Evolutionary conservation across 1,140 invertebrate genomes (phyloP), one percentile per base, ranked within the genome.

Genomic region (Bombus sylvicola): DNA sequence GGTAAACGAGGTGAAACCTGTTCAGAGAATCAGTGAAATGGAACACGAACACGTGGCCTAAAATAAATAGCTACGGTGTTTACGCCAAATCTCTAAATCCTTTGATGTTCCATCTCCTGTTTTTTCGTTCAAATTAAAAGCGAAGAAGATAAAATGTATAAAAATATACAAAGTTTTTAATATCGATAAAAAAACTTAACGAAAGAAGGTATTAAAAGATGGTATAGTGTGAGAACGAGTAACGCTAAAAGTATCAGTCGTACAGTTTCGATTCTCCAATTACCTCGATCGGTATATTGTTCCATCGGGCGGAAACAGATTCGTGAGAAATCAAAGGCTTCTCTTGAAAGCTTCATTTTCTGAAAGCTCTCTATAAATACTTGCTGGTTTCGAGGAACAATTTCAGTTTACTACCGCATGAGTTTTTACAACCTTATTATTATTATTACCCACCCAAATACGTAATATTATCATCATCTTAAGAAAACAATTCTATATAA

Each of bases 281-380:
- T 84, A 84, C 41, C n/a, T 62, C 25, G 31, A 84, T 57, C 47
- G 28, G 47, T 57, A 66, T 84, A 84, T 79, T 84, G 57, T 84
- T 84, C 71, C 66, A 84, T 10, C 25, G 10, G n/a, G 28, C 64
- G 31, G 57, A 85, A 80, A 72, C 57, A 41, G 76, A 85, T 64
- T 62, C 68, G 75, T 59, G 57, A 79, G 68, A 72, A 73, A 85
- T 64, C 53, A 31, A 53, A 83, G 47, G 34, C 31, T 18, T 68
- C 47, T 62, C 34, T 39, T 41, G 62, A 69, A 77, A 34, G 43
- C 22, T 68, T 68, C 62, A 57, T 78, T 83, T 53, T 43, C 62
- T 22, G 72, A 39, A 41, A 75, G 31, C 59, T 83, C 10, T 43
- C 13, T 6, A 57, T 41, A 71, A 71, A 71, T 84, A 72, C 62